Percentiles rank a stretch among this genome's conserved stretches.
Conservation (phyloP, 2,797 vertebrate genomes). For the Anolis apletophallus region DNA sequence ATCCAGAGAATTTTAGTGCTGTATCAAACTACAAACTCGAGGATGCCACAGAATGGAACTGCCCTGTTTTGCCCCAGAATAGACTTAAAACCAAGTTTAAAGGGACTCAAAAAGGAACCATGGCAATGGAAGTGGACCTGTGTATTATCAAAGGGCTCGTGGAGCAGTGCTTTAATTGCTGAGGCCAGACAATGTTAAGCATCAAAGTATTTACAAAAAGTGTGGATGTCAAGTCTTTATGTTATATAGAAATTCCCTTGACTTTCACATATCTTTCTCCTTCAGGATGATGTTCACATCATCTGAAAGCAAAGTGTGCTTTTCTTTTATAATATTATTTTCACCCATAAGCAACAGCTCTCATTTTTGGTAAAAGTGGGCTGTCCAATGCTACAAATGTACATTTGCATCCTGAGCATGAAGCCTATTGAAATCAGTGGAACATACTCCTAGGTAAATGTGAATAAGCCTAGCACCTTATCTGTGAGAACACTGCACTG, state of each 20-base stretch:
- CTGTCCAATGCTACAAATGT: background rate
- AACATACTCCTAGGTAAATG: background rate
- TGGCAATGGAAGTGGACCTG: no score
- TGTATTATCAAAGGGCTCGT: no score
- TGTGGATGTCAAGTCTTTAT: background rate
- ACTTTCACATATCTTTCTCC: background rate
- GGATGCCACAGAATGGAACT: no score
- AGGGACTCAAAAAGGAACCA: no score
- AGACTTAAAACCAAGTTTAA: no score
- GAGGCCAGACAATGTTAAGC: no score
- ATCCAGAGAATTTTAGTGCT: no score
- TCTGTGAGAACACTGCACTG: background rate
- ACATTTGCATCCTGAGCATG: background rate
- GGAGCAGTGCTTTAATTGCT: background rate
- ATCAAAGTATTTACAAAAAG: background rate
- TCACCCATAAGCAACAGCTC: background rate
- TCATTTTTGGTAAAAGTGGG: background rate
- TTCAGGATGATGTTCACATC: background rate
- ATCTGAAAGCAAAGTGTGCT: background rate
- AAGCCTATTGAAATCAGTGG: background rate
- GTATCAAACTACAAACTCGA: no score
- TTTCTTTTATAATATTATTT: background rate
- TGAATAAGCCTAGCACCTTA: background rate
- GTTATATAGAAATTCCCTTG: background rate
- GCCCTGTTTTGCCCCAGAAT: no score